Evolutionary conservation across 2,888 invertebrate species (phyloP), one percentile per base, ranked within the genome.

Genomic region (Dasysyrphus tricinctus): DNA sequence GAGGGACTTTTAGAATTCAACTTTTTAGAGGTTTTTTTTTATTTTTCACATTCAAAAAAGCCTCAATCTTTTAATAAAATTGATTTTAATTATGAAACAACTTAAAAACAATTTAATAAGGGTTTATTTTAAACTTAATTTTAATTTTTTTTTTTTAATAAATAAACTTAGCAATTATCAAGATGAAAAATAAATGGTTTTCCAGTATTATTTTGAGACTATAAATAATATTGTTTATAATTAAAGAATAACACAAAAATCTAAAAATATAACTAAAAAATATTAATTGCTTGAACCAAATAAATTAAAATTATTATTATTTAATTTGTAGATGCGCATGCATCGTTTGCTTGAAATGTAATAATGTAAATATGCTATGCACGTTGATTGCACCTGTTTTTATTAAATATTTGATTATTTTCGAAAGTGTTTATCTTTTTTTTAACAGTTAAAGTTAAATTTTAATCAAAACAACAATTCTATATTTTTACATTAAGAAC

Each of bases 351-450:
- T 77, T 54, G 63, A 24, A 39, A 37, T 42, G 6, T 54, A 29
- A 11, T 14, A 9, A 16, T 8, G 16, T 1, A n/a, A 6, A 7
- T 6, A 6, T n/a, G n/a, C n/a, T n/a, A 24, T 54, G 75, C 80
- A 80, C 69, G 75, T 54, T 63, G 14, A 24, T 6, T 16, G 80
- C 80, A 80, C 47, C 51, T 1, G 8, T 51, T 69, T 47, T 37
- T 3, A 51, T 14, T 12, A 12, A 37, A 47, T 34, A 37, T 51
- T 19, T 6, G 12, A 12, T 14, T 0, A n/a, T 54, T 29, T 54
- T 54, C 4, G 7, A 54, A 32, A 54, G 3, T 32, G 0, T 32
- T 32, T 32, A 54, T 63, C n/a, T 39, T 51, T 24, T 12, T 16
- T 59, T 6, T 59, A 14, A 14, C 0, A 19, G 6, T 34, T 37